A percentile compares a stretch with the other conserved stretches of the same genome.
phyloP scores from a whole-genome alignment of 2,888 invertebrate species.

The Anagyrus pseudococci region DNA sequence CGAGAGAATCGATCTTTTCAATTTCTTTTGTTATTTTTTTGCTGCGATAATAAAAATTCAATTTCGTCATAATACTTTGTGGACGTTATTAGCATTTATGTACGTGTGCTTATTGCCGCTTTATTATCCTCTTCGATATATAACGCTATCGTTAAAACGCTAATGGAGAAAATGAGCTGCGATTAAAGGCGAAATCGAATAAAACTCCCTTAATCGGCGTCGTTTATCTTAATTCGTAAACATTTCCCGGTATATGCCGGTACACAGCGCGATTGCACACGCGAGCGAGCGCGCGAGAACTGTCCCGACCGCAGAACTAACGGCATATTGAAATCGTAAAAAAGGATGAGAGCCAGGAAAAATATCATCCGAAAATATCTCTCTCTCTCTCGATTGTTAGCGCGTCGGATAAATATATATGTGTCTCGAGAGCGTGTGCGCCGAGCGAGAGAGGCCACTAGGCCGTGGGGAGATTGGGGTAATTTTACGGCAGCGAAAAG shows the following conservation, averaged over 20 bases:
- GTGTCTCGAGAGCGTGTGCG: not conserved
- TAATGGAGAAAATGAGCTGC: not conserved
- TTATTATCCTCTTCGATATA: too few species aligned
- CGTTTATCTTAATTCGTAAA: not conserved
- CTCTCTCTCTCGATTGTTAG: not conserved
- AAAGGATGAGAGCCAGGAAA: not conserved
- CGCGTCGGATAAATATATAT: not conserved
- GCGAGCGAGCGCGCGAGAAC: too few species aligned
- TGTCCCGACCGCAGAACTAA: too few species aligned
- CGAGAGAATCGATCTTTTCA: too few species aligned
- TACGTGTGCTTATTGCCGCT: too few species aligned
- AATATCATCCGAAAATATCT: conserved; percentile 3
- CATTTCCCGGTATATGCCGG: not conserved
- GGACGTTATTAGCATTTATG: too few species aligned
- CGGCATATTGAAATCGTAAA: conserved; percentile 6
- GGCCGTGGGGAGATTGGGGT: not conserved
- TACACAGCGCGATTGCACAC: too few species aligned
- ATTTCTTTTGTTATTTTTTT: too few species aligned
- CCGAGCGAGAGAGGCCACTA: not conserved
- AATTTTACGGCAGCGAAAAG: conserved; percentile 33
- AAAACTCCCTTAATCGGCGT: not conserved
- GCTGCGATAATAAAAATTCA: too few species aligned
- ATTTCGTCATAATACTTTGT: too few species aligned
- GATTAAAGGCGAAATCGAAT: not conserved
- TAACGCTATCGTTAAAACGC: not conserved